Evolutionary conservation across 2,797 vertebrate species (phyloP), one percentile per base, ranked within the genome.

Genomic region (Thalassophryne amazonica): DNA sequence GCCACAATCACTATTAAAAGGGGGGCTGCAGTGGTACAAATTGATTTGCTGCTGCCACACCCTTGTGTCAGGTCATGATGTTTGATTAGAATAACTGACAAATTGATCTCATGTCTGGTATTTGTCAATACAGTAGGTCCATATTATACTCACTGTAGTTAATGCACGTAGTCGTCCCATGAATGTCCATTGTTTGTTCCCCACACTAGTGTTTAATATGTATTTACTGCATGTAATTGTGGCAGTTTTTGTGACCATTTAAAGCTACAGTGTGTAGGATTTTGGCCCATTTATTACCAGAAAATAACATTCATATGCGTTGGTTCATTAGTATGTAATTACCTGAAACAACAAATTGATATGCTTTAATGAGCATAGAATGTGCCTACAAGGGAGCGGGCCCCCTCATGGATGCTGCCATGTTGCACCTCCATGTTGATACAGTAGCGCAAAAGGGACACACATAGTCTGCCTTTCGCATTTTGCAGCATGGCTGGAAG

Each of bases 41-140:
- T 64, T 35, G 61, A 53, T 43, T 1, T 13, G 39, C 51, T 51
- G 52, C 64, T 72, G 56, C 53, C 51, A 31, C 45, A 49, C 45
- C 48, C 33, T 74, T 60, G 11, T 68, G 31, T 23, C 36, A 55
- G 12, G 75, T 68, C 65, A 69, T 46, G 61, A 0, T 13, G 37
- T 38, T 50, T 51, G 28, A 67, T 69, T 51, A 63, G 32, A 12
- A 28, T 36, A 68, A 46, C 38, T 46, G 42, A 41, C 59, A 60
- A 32, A 77, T 76, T 46, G 59, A 73, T 72, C 50, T 66, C 60
- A 60, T 29, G 59, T 68, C 31, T 60, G 62, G 42, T 78, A 64
- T 69, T 53, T 67, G 65, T 84, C 73, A 81, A 30, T 43, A 50
- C 59, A 72, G 55, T 68, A 68, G 74, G 46, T 74, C 33, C 47